Conservation (phyloP, 1,140 invertebrate species). For the Pogonomyrmex barbatus region DNA sequence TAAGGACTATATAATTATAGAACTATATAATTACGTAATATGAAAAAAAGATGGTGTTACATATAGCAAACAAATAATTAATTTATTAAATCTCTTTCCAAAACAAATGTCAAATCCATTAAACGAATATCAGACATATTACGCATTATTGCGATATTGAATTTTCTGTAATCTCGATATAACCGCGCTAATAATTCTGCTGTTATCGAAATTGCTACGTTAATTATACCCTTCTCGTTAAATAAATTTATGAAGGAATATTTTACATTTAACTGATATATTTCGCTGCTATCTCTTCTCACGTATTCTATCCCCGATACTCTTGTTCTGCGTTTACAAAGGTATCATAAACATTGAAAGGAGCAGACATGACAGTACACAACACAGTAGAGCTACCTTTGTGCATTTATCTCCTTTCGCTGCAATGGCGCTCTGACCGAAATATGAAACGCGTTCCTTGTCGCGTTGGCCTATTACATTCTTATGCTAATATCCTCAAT, state of each 20-base stretch:
- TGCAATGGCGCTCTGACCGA: conserved; percentile 24
- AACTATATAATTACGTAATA: background rate
- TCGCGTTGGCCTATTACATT: conserved; percentile 43
- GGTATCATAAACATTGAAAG: background rate
- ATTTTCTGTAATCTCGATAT: background rate
- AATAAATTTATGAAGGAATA: conserved; percentile 5
- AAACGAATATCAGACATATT: background rate
- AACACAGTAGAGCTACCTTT: background rate
- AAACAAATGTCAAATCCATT: background rate
- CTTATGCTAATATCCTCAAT: conserved; percentile 50
- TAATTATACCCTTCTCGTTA: background rate
- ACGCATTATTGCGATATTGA: background rate
- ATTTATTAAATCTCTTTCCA: background rate
- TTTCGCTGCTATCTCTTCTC: background rate
- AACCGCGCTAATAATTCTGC: background rate
- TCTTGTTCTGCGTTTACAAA: background rate
- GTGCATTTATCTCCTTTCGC: conserved; percentile 34
- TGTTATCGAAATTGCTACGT: background rate
- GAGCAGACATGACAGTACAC: background rate
- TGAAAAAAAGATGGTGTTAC: background rate
- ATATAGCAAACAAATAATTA: background rate
- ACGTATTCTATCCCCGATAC: background rate
- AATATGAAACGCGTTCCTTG: conserved; percentile 44
- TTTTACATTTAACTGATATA: background rate
- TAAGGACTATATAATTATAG: background rate